Conservation (phyloP, 2,888 invertebrate genomes). For the Acronicta leporina region DNA sequence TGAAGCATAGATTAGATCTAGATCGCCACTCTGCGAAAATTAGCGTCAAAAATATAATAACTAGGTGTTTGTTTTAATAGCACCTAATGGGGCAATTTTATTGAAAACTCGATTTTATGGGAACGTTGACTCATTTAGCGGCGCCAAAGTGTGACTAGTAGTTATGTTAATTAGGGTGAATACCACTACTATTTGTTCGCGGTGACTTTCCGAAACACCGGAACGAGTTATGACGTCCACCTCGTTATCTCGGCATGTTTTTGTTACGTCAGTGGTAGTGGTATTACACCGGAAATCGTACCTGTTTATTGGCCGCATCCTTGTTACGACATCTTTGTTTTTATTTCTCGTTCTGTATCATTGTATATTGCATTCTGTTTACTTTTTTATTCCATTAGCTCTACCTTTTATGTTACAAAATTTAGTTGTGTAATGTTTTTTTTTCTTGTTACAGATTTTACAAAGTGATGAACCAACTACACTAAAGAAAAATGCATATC, state of each 20-base stretch:
- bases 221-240: conserved; percentile 62
- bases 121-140: conserved; percentile 71
- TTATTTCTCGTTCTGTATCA: conserved; percentile 55
- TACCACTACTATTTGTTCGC: conserved; percentile 63
- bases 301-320: conserved; percentile 77
- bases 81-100: conserved; percentile 67
- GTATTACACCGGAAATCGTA: conserved; percentile 77
- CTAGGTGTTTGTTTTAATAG: conserved; percentile 55
- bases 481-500: conserved; percentile 76
- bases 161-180: conserved; percentile 70
- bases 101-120: conserved; percentile 65
- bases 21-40: conserved; percentile 22
- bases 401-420: conserved; percentile 16
- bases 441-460: conserved; percentile 77
- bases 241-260: conserved; percentile 66
- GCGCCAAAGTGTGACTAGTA: conserved; percentile 71
- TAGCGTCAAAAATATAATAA: conserved; percentile 25
- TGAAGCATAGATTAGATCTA: conserved; percentile 33
- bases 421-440: conserved; percentile 22
- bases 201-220: conserved; percentile 50
- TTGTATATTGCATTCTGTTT: conserved; percentile 50
- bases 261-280: conserved; percentile 63
- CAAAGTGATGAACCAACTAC: conserved; percentile 73
- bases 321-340: conserved; percentile 65
- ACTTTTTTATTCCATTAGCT: conserved; percentile 15